Conservation (phyloP, 53 echinoderm and acorn worm species). For the Luidia sarsii region DNA sequence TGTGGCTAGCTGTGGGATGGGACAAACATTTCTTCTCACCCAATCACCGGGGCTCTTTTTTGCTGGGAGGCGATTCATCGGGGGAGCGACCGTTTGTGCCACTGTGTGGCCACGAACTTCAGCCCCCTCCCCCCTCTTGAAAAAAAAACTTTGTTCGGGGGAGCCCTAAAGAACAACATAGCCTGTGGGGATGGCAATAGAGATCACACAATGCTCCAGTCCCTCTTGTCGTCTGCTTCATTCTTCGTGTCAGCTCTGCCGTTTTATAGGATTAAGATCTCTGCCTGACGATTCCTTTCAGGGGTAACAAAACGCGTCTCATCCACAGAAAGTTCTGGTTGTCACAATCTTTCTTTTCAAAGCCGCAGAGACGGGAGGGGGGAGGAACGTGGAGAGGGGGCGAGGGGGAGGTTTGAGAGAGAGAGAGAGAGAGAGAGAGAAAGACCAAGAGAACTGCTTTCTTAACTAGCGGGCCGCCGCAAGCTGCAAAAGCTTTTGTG, state of each 20-base stretch:
- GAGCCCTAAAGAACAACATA: constrained; percentile 25
- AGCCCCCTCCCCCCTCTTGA: background rate
- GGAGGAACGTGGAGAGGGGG: no score
- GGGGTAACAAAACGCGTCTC: constrained; percentile 39
- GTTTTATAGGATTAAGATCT: constrained; percentile 49
- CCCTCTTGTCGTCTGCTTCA: constrained; percentile 17
- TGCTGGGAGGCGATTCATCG: background rate
- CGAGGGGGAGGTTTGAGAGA: no score
- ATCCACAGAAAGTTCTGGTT: constrained; percentile 27
- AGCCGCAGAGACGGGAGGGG: background rate
- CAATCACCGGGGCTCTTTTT: background rate
- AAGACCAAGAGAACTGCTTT: background rate
- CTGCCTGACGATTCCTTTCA: background rate
- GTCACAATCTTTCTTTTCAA: constrained; percentile 52
- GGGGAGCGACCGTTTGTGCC: background rate
- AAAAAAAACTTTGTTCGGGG: constrained; percentile 39
- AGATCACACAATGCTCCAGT: background rate
- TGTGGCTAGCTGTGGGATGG: constrained; percentile 19
- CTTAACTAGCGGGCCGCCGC: constrained; percentile 37
- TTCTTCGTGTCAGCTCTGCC: constrained; percentile 42
- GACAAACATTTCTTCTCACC: constrained; percentile 25
- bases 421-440: background rate
- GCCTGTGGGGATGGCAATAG: constrained; percentile 2
- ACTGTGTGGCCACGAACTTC: constrained; percentile 24
- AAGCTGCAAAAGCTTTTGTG: constrained; percentile 41